Conservation (phyloP, 2,113 vertebrate genomes). For the Dasyprocta punctata region DNA sequence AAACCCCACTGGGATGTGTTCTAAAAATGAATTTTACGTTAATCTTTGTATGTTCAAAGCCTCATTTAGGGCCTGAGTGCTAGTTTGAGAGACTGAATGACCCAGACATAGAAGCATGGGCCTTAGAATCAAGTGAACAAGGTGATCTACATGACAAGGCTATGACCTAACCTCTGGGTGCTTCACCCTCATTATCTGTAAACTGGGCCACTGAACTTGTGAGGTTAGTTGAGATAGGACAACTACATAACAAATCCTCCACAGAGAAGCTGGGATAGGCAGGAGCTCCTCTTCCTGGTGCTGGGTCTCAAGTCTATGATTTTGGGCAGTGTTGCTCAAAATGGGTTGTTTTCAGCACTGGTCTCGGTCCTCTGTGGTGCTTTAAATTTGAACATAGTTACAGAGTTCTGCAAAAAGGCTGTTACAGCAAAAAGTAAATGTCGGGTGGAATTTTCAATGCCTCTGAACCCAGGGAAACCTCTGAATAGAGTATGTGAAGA, state of each 20-base stretch:
- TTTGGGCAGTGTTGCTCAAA: not conserved
- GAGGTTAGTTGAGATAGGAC: not conserved
- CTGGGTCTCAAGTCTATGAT: not conserved
- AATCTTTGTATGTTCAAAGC: not conserved
- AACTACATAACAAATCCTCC: not conserved
- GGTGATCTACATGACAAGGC: not conserved
- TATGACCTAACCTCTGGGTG: not conserved
- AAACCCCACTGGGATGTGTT: not conserved
- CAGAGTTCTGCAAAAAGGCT: not conserved
- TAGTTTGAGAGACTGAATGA: not conserved
- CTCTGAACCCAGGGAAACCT: not conserved
- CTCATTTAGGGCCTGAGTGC: not conserved
- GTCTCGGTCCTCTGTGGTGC: not conserved
- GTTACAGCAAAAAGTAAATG: not conserved
- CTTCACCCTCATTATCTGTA: not conserved
- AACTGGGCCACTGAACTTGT: not conserved
- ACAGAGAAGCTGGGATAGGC: rapidly evolving
- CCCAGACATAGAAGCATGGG: not conserved
- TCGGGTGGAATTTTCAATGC: not conserved
- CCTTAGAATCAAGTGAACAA: not conserved
- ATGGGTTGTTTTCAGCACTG: not conserved
- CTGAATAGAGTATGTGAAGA: not conserved
- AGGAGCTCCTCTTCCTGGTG: not conserved
- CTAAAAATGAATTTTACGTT: not conserved
- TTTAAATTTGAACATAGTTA: not conserved